Evolutionary conservation across 2,113 vertebrate genomes (phyloP).

Genomic region (Gallinago undulata): DNA sequence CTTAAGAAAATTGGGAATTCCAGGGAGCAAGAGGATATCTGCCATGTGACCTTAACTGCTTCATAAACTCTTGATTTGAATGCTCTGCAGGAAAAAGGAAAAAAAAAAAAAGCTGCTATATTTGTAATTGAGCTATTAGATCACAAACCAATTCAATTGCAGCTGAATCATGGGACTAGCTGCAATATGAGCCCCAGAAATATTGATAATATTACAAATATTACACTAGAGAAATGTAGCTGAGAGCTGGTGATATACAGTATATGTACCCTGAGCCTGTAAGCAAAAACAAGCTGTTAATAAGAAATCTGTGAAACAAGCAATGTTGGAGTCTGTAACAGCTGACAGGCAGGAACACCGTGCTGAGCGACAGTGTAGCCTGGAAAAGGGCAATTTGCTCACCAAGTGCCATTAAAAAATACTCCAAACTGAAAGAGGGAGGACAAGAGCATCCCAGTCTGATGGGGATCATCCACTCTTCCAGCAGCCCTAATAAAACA

Average conservation of each 20-base stretch:
- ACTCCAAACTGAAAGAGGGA: neutral
- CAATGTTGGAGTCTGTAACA: neutral
- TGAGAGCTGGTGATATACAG: neutral
- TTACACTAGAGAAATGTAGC: conserved; percentile 25
- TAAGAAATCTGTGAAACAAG: conserved; percentile 43
- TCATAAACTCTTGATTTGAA: conserved; percentile 20
- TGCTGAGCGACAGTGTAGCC: neutral
- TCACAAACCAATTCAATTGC: conserved; percentile 43
- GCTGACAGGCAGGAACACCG: conserved; percentile 41
- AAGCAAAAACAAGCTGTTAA: conserved; percentile 48
- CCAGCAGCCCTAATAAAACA: neutral
- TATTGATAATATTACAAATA: conserved; percentile 50
- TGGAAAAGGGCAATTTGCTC: conserved; percentile 1
- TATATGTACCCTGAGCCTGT: neutral
- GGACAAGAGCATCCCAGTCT: neutral
- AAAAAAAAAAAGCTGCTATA: neutral
- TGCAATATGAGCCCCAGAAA: conserved; percentile 46
- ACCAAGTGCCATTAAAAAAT: neutral
- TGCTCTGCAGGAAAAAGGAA: neutral
- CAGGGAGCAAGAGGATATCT: neutral
- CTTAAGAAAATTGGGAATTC: neutral
- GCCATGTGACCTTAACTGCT: neutral
- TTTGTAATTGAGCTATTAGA: conserved; percentile 29
- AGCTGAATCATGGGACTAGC: conserved; percentile 42
- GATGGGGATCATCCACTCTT: neutral